A percentile compares a stretch with the other conserved stretches of the same genome.
Conservation (phyloP, 2,113 vertebrate species). For the Catagonus wagneri region DNA sequence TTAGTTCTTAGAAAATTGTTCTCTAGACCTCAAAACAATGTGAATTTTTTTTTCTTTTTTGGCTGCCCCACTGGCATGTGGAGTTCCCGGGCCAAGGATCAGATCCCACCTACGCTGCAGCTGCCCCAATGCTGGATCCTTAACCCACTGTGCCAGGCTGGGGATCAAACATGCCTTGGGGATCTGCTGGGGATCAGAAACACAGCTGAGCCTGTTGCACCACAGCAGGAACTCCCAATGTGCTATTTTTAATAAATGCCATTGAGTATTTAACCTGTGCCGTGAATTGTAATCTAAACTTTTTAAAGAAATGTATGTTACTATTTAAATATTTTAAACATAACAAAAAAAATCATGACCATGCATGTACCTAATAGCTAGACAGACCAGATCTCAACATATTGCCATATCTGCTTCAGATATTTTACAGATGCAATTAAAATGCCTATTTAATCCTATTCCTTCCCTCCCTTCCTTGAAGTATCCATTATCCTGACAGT, state of each 20-base stretch:
- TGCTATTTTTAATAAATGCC: slow-evolving; percentile 17
- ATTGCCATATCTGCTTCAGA: slow-evolving; percentile 27
- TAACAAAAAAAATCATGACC: neutral
- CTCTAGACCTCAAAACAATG: slow-evolving; percentile 13
- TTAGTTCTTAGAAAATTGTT: slow-evolving; percentile 37
- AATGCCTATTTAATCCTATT: neutral
- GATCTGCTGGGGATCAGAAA: too few relatives aligned
- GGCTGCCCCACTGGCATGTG: too few relatives aligned
- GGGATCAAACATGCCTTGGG: too few relatives aligned
- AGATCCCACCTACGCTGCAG: too few relatives aligned
- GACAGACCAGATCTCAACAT: neutral
- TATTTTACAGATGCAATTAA: neutral
- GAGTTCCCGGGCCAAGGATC: too few relatives aligned
- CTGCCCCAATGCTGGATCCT: too few relatives aligned
- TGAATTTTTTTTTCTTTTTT: neutral
- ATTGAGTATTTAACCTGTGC: neutral
- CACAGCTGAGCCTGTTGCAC: too few relatives aligned
- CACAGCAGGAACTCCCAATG: neutral
- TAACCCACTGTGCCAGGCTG: too few relatives aligned
- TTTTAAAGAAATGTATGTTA: neutral
- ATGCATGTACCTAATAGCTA: neutral
- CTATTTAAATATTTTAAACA: slow-evolving; percentile 59
- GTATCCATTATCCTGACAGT: neutral
- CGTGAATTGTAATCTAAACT: neutral
- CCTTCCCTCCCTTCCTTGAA: neutral